phyloP scores from a whole-genome alignment of 1,140 invertebrate genomes.

The Sycophaga agraensis region DNA sequence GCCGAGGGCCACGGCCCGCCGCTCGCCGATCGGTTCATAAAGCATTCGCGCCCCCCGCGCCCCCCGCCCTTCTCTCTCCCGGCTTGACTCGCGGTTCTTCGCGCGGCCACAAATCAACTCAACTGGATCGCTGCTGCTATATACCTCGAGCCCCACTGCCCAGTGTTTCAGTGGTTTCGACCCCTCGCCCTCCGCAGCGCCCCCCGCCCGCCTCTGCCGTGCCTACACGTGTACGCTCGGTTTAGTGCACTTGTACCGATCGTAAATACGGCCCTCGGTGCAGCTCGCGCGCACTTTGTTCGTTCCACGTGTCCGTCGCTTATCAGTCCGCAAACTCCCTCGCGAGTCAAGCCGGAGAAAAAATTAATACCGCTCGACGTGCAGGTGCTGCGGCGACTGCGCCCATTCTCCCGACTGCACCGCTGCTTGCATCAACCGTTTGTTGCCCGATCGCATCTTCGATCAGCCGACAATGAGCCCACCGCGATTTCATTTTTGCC shows the following conservation, averaged over 20 bases:
- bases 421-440: no score
- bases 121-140: conserved; percentile 44
- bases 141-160: conserved; percentile 23
- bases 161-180: conserved; percentile 39
- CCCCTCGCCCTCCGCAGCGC: background rate
- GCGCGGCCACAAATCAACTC: conserved; percentile 48
- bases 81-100: background rate
- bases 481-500: no score
- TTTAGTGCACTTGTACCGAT: conserved; percentile 27
- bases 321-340: background rate
- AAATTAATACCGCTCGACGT: no score
- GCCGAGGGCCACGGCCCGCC: background rate
- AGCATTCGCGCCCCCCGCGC: conserved; percentile 34
- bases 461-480: no score
- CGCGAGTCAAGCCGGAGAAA: no score
- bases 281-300: background rate
- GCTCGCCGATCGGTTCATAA: conserved; percentile 48
- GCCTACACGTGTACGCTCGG: background rate
- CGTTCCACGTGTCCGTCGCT: background rate
- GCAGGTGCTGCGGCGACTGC: no score
- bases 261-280: conserved; percentile 11
- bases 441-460: no score
- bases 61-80: background rate
- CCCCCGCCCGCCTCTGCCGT: background rate
- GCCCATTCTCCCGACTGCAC: no score